Base-by-base conservation (phyloP, 1,140 invertebrate genomes). In the Nixonia krombeini region DNA sequence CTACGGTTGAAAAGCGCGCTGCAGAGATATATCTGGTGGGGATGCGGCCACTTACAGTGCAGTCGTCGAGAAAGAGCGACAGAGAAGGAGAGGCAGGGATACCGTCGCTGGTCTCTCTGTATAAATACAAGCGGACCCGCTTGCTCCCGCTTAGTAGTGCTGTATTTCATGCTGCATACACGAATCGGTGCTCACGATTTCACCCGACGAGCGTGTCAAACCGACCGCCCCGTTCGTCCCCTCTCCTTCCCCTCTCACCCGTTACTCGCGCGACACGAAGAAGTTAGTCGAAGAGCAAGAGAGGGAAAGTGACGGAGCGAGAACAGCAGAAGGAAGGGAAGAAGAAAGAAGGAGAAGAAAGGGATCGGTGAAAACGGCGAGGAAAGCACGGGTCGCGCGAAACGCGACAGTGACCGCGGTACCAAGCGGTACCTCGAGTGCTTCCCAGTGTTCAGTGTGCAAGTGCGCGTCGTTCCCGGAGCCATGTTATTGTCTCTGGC, bases 41-140 rank as follows among this genome's bases (percentile, higher is more conserved):
- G 61, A 62, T 51, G 33, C 49, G 35, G 33, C 16, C 33, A 10
- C 23, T 59, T 42, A 55, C 51, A 49, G 49, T 68, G 56, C 53
- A 50, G 44, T 25, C 29, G 29, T 29, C 26, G 38, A 46, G 35
- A 66, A 35, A 52, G 62, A 70, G 42, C 4, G 29, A 59, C 35
- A 58, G 38, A 58, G 59, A 61, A 63, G 26, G 52, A 49, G 52
- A 37, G 29, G 23, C 49, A 46, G 66, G 69, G 62, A 63, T 69
- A 63, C 63, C 53, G 65, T 69, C 63, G 72, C 49, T 55, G 59
- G 58, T 61, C 72, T 65, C 72, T 72, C 72, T 71, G 79, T 83
- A 83, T 83, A 82, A 83, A 83, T 83, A 83, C 79, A 73, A 76
- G 78, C 68, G 57, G 64, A 65, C 45, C 49, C 70, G 73, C 63